Percentiles rank a stretch among this genome's conserved stretches.
Conservation (phyloP, 1,140 invertebrate species). For the Oncopeltus fasciatus region DNA sequence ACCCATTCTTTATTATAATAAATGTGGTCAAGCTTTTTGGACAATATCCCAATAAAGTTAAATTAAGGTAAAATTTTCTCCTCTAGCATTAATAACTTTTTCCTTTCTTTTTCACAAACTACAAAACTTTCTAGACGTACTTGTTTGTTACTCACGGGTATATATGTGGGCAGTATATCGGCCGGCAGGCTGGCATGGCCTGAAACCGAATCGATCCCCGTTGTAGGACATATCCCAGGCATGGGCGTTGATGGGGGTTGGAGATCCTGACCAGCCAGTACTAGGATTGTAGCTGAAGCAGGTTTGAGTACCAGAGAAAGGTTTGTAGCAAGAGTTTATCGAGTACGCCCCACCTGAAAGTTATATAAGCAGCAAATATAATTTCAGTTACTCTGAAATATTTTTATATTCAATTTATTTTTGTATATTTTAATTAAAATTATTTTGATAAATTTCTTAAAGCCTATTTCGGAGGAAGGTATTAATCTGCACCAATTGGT, state of each 20-base stretch:
- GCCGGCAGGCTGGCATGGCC: background rate
- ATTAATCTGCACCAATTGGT: too few relatives aligned
- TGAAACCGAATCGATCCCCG: background rate
- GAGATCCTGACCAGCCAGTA: background rate
- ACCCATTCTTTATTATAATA: too few relatives aligned
- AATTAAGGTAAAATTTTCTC: too few relatives aligned
- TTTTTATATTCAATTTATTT: background rate
- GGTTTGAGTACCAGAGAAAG: background rate
- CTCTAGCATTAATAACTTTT: too few relatives aligned
- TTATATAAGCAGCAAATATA: background rate
- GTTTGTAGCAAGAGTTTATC: background rate
- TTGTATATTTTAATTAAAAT: background rate
- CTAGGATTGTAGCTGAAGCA: background rate
- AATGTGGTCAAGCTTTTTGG: too few relatives aligned
- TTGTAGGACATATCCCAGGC: conserved; percentile 3
- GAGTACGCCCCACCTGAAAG: background rate
- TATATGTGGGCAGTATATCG: conserved; percentile 4
- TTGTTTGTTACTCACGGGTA: too few relatives aligned
- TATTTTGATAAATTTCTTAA: too few relatives aligned
- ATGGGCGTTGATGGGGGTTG: background rate
- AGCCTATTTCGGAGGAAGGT: too few relatives aligned
- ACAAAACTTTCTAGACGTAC: too few relatives aligned
- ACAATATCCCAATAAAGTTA: too few relatives aligned
- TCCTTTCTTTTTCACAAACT: too few relatives aligned
- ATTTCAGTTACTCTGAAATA: background rate